Evolutionary conservation across 1,140 invertebrate genomes (phyloP).

Genomic region (Dendrolimus punctatus): DNA sequence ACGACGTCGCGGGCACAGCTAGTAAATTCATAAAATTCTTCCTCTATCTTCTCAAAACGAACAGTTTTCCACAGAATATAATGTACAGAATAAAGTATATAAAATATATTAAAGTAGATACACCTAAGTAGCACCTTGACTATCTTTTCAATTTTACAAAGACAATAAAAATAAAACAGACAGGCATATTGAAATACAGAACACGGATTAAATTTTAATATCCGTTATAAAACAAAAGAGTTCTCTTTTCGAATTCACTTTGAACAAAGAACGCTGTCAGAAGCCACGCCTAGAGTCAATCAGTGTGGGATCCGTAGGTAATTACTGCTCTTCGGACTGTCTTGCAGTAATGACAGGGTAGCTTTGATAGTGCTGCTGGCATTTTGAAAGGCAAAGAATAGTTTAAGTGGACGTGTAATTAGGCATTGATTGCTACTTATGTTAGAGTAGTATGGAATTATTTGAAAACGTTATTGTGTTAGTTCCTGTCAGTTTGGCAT

Average conservation of each 20-base stretch:
- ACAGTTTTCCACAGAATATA: too few species aligned
- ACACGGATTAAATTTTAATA: constrained; percentile 13
- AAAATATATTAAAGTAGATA: too few species aligned
- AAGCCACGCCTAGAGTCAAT: constrained; percentile 30
- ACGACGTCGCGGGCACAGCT: too few species aligned
- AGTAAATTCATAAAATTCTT: too few species aligned
- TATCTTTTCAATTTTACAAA: not conserved
- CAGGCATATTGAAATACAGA: not conserved
- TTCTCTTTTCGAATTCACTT: constrained; percentile 26
- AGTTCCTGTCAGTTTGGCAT: too few species aligned
- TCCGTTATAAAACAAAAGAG: constrained; percentile 26
- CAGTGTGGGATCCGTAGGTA: constrained; percentile 24
- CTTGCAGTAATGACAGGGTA: constrained; percentile 44
- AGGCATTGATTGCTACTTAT: too few species aligned
- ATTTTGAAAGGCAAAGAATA: constrained; percentile 13
- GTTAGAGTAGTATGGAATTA: too few species aligned
- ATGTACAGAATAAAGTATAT: too few species aligned
- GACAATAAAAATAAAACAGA: not conserved
- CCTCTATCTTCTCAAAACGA: too few species aligned
- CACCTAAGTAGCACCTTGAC: too few species aligned
- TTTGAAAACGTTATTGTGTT: too few species aligned
- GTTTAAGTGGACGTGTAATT: constrained; percentile 18
- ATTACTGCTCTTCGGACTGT: constrained; percentile 40
- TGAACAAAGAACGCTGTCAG: constrained; percentile 38
- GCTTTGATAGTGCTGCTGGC: constrained; percentile 27